Conservation (phyloP, 2,888 invertebrate genomes). For the Lasioglossum figueresi region DNA sequence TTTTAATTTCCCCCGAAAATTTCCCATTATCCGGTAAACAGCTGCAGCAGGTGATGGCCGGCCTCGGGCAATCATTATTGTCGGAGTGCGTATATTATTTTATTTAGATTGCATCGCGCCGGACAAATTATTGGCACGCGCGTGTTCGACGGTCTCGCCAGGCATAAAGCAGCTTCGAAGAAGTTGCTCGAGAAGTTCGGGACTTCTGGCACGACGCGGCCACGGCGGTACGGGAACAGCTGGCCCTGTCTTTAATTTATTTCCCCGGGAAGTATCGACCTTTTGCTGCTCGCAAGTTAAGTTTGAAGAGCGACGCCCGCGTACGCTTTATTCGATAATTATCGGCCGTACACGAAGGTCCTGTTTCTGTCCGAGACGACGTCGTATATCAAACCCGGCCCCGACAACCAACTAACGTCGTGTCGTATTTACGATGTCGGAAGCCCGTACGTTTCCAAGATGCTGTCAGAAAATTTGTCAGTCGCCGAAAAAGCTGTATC, state of each 20-base stretch:
- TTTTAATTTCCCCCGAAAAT: conserved; percentile 48
- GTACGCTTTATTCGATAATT: conserved; percentile 24
- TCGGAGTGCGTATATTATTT: conserved; percentile 54
- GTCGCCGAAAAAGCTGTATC: not conserved
- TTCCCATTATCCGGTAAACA: conserved; percentile 58
- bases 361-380: not conserved
- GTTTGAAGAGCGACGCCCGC: conserved; percentile 16
- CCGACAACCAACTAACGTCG: not conserved
- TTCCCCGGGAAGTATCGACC: conserved; percentile 19
- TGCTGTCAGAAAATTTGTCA: not conserved
- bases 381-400: not conserved
- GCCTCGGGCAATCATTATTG: conserved; percentile 54
- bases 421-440: not conserved
- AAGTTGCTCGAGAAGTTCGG: not conserved
- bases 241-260: conserved; percentile 31
- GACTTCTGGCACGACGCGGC: not conserved
- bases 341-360: not conserved
- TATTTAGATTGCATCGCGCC: conserved; percentile 62
- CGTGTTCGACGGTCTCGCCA: conserved; percentile 35
- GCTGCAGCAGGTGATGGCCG: conserved; percentile 61
- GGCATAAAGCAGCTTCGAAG: conserved; percentile 37
- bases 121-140: conserved; percentile 54
- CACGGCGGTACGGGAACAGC: conserved; percentile 31
- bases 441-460: not conserved
- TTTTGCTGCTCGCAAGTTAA: conserved; percentile 4